Percentiles rank a stretch among this genome's conserved stretches.
phyloP scores from a whole-genome alignment of 2,888 invertebrate genomes.

The Formica aserva region DNA sequence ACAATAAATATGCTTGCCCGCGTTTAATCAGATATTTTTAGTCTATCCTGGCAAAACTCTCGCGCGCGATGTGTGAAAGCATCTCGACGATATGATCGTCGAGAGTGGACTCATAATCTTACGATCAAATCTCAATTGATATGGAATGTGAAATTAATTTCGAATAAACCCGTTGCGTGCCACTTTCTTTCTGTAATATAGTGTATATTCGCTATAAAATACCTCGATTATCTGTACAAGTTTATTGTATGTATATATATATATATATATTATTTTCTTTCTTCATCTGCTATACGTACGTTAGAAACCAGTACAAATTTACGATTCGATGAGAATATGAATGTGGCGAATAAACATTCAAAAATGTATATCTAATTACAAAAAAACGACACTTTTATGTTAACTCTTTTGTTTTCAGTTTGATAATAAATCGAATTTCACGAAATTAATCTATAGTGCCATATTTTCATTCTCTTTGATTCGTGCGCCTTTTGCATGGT shows the following conservation, averaged over 20 bases:
- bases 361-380: constrained; percentile 20
- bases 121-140: constrained; percentile 13
- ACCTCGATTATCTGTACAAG: not conserved
- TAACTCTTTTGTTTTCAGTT: not conserved
- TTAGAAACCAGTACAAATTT: constrained; percentile 2
- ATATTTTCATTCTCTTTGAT: constrained; percentile 10
- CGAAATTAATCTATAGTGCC: not conserved
- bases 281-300: not conserved
- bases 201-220: constrained; percentile 28
- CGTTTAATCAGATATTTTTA: not conserved
- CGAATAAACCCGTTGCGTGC: not conserved
- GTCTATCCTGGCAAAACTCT: not conserved
- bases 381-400: not conserved
- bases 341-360: not conserved
- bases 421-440: constrained; percentile 6
- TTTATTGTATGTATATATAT: not conserved
- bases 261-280: not conserved
- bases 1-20: not conserved
- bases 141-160: constrained; percentile 9
- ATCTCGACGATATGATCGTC: not conserved
- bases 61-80: not conserved
- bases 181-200: constrained; percentile 47
- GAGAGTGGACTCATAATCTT: not conserved
- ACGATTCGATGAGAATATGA: not conserved
- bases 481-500: not conserved